Evolutionary conservation across 2,797 vertebrate species (phyloP).

Genomic region (Pitangus sulphuratus): DNA sequence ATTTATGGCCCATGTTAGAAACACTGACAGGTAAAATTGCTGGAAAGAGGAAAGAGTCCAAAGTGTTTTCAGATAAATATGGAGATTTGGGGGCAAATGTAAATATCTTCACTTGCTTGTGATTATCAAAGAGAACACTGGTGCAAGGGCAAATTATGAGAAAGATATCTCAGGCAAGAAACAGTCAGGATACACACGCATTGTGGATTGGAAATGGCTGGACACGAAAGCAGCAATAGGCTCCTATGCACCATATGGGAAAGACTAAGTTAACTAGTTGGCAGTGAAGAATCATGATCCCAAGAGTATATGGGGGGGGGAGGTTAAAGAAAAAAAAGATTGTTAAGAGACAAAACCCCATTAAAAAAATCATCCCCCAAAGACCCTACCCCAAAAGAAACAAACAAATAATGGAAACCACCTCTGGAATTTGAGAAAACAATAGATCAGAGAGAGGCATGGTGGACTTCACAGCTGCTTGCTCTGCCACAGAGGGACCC

Average conservation of each 20-base stretch:
- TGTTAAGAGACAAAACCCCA: neutral
- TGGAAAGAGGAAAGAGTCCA: neutral
- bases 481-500: neutral
- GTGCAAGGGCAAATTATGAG: neutral
- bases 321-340: neutral
- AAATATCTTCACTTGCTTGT: neutral
- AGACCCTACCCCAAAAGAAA: neutral
- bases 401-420: neutral
- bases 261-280: neutral
- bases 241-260: neutral
- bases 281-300: neutral
- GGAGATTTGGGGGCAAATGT: neutral
- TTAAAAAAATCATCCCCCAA: neutral
- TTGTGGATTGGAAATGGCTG: neutral
- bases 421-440: neutral
- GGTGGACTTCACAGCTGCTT: neutral
- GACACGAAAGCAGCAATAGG: neutral
- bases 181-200: neutral
- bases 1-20: neutral
- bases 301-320: fast-evolving
- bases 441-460: neutral
- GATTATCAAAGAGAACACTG: neutral
- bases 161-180: neutral
- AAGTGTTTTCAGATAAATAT: neutral
- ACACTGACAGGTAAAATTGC: neutral